Percentiles rank a stretch among this genome's conserved stretches.
Evolutionary conservation across 2,888 invertebrate genomes (phyloP).

Genomic region (Cephus pulcher): DNA sequence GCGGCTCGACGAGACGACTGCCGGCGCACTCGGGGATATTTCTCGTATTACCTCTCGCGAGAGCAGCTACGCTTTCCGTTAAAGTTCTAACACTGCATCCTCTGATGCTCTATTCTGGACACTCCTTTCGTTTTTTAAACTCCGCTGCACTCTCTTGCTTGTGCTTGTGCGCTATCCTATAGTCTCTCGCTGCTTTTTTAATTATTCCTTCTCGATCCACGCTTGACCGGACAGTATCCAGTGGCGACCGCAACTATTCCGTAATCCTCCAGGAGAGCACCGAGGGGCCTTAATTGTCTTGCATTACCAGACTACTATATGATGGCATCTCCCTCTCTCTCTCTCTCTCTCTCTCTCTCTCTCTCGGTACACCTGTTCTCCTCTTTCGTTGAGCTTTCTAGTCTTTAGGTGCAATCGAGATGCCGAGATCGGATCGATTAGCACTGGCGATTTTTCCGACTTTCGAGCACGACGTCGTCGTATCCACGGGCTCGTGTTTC

Average conservation of each 20-base stretch:
- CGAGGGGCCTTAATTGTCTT: constrained; percentile 33
- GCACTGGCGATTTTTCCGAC: constrained; percentile 21
- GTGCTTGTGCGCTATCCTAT: too few relatives aligned
- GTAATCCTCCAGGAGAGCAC: constrained; percentile 11
- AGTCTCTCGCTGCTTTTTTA: constrained; percentile 7
- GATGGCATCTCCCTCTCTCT: constrained; percentile 13
- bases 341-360: constrained; percentile 14
- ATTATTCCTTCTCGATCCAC: constrained; percentile 17
- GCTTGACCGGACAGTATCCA: constrained; percentile 11
- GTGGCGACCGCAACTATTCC: constrained; percentile 18
- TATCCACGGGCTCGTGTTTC: constrained; percentile 47
- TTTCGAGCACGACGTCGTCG: constrained; percentile 7
- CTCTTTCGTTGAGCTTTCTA: not conserved
- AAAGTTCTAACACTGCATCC: not conserved
- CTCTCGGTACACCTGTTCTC: constrained; percentile 12
- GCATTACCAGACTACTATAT: constrained; percentile 29
- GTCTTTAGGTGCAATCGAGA: not conserved
- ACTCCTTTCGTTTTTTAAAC: too few relatives aligned
- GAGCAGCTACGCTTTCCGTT: not conserved
- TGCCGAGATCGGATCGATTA: constrained; percentile 36
- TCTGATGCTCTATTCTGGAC: too few relatives aligned
- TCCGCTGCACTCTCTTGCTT: too few relatives aligned
- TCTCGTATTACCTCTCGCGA: constrained; percentile 10
- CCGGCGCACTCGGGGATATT: constrained; percentile 7
- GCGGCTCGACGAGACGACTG: not conserved